phyloP scores from a whole-genome alignment of 2,113 vertebrate species.

The Lagenorhynchus albirostris region DNA sequence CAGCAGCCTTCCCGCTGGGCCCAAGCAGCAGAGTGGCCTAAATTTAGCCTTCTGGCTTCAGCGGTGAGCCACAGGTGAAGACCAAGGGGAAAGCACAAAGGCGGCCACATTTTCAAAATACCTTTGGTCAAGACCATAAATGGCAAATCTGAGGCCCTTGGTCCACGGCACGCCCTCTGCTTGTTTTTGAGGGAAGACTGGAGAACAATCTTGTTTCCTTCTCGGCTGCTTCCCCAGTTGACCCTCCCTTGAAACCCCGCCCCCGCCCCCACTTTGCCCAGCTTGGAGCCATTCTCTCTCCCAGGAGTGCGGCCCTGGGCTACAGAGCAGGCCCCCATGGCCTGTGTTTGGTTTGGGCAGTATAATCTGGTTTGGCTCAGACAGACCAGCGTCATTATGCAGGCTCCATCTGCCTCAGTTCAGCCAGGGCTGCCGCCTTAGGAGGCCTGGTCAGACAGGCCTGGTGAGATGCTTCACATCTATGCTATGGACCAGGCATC shows the following conservation, averaged over 20 bases:
- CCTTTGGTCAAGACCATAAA: not conserved
- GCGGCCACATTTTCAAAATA: not conserved
- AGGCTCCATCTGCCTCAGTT: not conserved
- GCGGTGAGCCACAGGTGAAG: conserved; percentile 47
- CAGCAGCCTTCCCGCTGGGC: not conserved
- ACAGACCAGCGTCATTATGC: not conserved
- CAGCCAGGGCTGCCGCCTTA: not conserved
- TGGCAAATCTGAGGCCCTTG: not conserved
- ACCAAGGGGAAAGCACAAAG: not conserved
- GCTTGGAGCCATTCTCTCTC: not conserved
- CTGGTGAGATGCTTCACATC: not conserved
- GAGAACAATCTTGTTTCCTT: conserved; percentile 3
- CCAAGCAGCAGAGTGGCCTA: not conserved
- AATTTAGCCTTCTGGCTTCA: conserved; percentile 44
- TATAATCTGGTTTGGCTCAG: conserved; percentile 6
- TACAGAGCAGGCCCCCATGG: not conserved
- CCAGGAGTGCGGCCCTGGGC: not conserved
- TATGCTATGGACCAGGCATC: not conserved
- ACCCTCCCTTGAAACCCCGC: not conserved
- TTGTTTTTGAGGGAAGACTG: conserved; percentile 15
- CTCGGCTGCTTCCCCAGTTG: not conserved
- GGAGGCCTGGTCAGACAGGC: not conserved
- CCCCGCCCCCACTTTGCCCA: not conserved
- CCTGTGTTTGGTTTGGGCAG: not conserved
- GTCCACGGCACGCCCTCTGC: not conserved